These are phyloP conservation scores for Enteromius anoplus DNA, from an alignment of 2,797 vertebrate genomes.

Conservation along the genomic window DNA sequence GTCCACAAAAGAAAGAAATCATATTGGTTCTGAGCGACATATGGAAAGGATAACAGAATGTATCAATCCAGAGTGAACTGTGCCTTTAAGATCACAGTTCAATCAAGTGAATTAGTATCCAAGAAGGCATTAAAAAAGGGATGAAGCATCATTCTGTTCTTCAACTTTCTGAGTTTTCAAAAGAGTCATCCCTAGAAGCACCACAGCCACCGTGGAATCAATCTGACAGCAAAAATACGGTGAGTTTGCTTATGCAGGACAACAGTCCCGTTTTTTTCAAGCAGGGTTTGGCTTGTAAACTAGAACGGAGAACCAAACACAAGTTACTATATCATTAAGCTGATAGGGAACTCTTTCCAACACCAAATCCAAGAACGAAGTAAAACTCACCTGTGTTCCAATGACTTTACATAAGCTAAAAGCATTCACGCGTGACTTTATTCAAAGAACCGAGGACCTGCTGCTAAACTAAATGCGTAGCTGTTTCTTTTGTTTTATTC, in stretches of 20 bases:
- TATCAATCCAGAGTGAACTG: background rate
- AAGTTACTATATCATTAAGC: conserved; percentile 1
- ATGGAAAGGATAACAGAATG: background rate
- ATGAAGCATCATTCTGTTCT: conserved; percentile 36
- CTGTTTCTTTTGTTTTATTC: conserved; percentile 42
- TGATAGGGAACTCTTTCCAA: background rate
- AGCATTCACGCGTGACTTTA: conserved; percentile 6
- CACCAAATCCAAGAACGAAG: background rate
- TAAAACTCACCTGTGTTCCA: conserved; percentile 17
- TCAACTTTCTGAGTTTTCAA: conserved; percentile 14
- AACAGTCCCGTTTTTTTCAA: background rate
- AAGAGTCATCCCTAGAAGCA: background rate
- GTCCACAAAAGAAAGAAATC: background rate
- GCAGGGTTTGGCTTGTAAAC: background rate
- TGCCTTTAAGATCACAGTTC: conserved; percentile 26
- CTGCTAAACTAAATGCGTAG: conserved; percentile 6
- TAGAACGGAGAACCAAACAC: conserved; percentile 1
- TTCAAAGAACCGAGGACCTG: background rate
- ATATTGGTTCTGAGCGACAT: background rate
- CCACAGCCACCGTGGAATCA: conserved; percentile 7
- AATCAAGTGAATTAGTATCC: background rate
- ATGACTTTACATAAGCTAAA: conserved; percentile 23
- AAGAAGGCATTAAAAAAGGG: conserved; percentile 14
- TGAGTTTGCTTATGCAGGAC: conserved; percentile 42
- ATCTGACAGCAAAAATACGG: conserved; percentile 6